Percentiles rank a stretch among this genome's conserved stretches.
Evolutionary conservation across 2,888 invertebrate genomes (phyloP).

Genomic region (Dyspetes luteomarginatus): DNA sequence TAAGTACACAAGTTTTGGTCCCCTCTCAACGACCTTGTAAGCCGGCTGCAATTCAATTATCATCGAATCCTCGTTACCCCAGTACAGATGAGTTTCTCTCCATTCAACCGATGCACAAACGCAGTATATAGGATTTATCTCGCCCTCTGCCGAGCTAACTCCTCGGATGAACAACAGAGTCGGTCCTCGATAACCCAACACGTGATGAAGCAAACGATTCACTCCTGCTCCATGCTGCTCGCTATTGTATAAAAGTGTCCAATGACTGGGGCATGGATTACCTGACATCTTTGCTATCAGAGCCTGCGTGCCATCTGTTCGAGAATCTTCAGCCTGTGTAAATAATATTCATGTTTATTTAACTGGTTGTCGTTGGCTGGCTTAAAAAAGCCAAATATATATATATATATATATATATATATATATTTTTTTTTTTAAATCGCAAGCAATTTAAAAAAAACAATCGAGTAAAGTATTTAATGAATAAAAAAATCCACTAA

Average conservation of each 20-base stretch:
- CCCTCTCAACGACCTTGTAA: conserved; percentile 86
- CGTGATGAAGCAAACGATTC: conserved; percentile 95
- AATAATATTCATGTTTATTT: not conserved
- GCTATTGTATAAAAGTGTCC: conserved; percentile 93
- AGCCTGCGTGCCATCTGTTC: conserved; percentile 72
- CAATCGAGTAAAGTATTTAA: no score
- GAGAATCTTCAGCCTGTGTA: conserved; percentile 70
- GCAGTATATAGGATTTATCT: conserved; percentile 88
- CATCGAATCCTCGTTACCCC: conserved; percentile 92
- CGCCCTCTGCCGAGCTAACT: conserved; percentile 81
- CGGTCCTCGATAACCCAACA: conserved; percentile 89
- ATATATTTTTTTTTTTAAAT: not conserved
- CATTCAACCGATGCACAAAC: conserved; percentile 92
- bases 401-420: not conserved
- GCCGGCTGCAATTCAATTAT: conserved; percentile 91
- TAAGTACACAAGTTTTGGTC: conserved; percentile 92
- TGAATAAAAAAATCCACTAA: no score
- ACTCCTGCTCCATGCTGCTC: conserved; percentile 94
- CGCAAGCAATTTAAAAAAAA: no score
- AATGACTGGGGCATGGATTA: conserved; percentile 87
- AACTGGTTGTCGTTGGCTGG: no score
- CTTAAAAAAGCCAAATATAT: conserved; percentile 4
- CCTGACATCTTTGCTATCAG: conserved; percentile 80
- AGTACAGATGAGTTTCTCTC: conserved; percentile 93
- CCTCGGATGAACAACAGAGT: conserved; percentile 85